Evolutionary conservation across 1,140 invertebrate genomes (phyloP).

Genomic region (Drosophila repleta): DNA sequence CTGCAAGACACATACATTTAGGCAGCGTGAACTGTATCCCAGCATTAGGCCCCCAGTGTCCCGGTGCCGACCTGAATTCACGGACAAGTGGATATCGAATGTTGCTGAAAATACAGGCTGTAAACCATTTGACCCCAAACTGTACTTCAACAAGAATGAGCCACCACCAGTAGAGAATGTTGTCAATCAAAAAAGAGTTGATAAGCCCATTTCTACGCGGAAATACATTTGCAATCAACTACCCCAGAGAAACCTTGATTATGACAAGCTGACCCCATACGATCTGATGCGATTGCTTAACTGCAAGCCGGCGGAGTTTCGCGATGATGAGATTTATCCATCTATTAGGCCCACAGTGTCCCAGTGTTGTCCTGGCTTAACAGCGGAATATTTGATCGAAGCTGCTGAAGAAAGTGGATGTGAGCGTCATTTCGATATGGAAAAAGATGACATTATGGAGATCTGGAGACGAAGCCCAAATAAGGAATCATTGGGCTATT

Average conservation of each 20-base stretch:
- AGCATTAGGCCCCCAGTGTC: slow-evolving; percentile 4
- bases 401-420: not conserved
- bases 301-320: not conserved
- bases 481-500: slow-evolving; percentile 8
- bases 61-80: not conserved
- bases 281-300: not conserved
- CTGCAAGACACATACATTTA: slow-evolving; percentile 4
- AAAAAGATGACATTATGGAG: slow-evolving; percentile 17
- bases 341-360: slow-evolving; percentile 11
- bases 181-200: not conserved
- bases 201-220: not conserved
- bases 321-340: not conserved
- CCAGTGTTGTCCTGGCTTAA: not conserved
- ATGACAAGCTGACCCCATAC: not conserved
- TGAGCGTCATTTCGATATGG: not conserved
- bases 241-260: not conserved
- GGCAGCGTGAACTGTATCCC: slow-evolving; percentile 8
- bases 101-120: not conserved
- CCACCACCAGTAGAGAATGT: not conserved
- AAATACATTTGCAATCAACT: not conserved
- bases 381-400: not conserved
- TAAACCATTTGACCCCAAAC: not conserved
- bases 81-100: not conserved
- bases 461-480: slow-evolving; percentile 22
- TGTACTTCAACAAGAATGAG: not conserved